These are phyloP conservation scores for Ardeotis arabs DNA, from an alignment of 2,113 vertebrate genomes.

Conservation along the genomic window DNA sequence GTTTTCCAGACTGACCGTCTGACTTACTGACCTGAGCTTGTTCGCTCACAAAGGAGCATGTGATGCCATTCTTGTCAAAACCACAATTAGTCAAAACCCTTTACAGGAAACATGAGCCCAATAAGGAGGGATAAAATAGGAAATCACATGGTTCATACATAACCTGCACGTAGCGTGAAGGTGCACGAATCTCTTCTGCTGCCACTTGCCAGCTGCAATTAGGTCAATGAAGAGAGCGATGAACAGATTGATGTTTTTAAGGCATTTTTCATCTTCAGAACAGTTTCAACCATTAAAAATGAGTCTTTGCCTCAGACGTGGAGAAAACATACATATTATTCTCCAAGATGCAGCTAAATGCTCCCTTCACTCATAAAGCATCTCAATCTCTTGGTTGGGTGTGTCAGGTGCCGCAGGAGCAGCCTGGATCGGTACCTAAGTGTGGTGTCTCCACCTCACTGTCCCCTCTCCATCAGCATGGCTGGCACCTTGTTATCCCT, in stretches of 20 bases:
- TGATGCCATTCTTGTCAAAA: conserved; percentile 77
- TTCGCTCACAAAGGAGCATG: conserved; percentile 65
- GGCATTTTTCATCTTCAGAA: background rate
- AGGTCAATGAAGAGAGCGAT: background rate
- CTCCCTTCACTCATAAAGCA: background rate
- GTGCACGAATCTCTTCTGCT: background rate
- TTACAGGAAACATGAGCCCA: conserved; percentile 87
- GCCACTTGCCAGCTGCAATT: conserved; percentile 23
- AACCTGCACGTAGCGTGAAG: background rate
- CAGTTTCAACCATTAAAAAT: background rate
- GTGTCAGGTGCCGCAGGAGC: fast-evolving
- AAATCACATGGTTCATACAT: conserved; percentile 71
- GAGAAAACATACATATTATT: background rate
- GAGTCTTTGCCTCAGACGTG: background rate
- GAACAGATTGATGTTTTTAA: background rate
- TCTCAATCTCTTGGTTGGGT: background rate
- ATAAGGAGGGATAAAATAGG: conserved; percentile 76
- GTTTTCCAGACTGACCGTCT: conserved; percentile 81
- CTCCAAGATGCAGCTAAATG: background rate
- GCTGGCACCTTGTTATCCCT: background rate
- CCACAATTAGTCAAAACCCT: conserved; percentile 80
- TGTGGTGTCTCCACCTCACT: fast-evolving
- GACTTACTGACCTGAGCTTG: conserved; percentile 72
- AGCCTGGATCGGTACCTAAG: fast-evolving
- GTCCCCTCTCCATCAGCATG: background rate